phyloP scores from a whole-genome alignment of 2,113 vertebrate genomes.

The Cyanistes caeruleus region DNA sequence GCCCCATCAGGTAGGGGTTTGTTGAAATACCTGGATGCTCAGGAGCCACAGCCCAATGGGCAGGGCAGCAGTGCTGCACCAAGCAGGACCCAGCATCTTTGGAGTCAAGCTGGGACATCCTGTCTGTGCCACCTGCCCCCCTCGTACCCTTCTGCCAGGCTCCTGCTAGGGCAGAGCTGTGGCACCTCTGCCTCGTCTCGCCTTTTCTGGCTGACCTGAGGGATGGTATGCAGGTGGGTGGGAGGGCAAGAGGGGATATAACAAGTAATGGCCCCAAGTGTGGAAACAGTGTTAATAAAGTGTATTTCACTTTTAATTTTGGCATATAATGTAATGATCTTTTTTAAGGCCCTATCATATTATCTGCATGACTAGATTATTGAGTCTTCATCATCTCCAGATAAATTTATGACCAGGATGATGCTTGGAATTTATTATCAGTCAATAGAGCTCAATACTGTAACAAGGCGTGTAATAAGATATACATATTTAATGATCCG shows the following conservation, averaged over 20 bases:
- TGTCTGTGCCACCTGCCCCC: rapidly evolving
- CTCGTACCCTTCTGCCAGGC: background rate
- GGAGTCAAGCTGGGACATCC: background rate
- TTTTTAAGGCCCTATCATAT: conserved; percentile 87
- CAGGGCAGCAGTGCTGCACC: background rate
- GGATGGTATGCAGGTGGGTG: background rate
- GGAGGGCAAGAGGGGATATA: conserved; percentile 39
- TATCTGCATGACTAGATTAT: conserved; percentile 89
- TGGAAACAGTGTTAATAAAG: conserved; percentile 80
- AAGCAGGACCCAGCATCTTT: background rate
- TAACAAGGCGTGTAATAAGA: conserved; percentile 94
- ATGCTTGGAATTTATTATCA: conserved; percentile 93
- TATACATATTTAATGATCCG: conserved; percentile 99
- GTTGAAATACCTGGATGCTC: background rate
- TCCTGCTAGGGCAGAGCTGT: background rate
- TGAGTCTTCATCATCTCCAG: conserved; percentile 89
- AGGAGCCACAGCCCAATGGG: background rate
- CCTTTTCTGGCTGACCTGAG: background rate
- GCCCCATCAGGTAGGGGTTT: background rate
- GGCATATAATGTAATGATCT: conserved; percentile 90
- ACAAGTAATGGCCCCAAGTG: conserved; percentile 69
- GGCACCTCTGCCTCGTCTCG: background rate
- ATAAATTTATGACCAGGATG: conserved; percentile 86
- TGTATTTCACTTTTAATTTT: conserved; percentile 90
- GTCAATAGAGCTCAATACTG: conserved; percentile 89